Percentiles rank a stretch among this genome's conserved stretches.
These are phyloP conservation scores for Parthenolecanium corni DNA, from an alignment of 2,888 invertebrate species.

Conservation along the genomic window DNA sequence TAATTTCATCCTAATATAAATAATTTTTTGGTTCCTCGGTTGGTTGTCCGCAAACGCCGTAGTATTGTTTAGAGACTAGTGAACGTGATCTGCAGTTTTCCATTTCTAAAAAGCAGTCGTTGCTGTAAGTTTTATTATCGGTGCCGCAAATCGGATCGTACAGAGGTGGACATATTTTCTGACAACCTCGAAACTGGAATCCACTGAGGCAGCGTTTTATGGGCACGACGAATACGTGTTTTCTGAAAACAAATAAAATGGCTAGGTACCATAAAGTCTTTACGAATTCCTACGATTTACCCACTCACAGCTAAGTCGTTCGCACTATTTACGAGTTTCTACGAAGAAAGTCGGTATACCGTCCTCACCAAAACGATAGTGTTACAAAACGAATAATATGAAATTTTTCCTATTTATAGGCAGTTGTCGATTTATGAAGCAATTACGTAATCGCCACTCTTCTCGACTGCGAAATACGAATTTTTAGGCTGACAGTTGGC, in stretches of 20 bases:
- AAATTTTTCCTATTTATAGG: no score
- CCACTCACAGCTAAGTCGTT: no score
- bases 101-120: constrained; percentile 81
- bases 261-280: no score
- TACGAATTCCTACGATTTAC: no score
- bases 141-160: constrained; percentile 90
- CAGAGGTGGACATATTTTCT: constrained; percentile 71
- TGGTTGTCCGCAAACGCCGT: constrained; percentile 76
- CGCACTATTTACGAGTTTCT: no score
- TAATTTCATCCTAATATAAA: constrained; percentile 48
- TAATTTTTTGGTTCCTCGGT: constrained; percentile 78
- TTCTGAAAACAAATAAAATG: constrained; percentile 42
- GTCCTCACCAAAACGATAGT: no score
- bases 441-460: no score
- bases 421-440: no score
- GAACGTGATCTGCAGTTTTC: constrained; percentile 79
- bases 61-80: constrained; percentile 61
- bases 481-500: no score
- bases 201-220: constrained; percentile 73
- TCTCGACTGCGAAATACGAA: no score
- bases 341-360: no score
- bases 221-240: constrained; percentile 83
- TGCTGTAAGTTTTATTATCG: constrained; percentile 83
- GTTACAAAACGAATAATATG: no score
- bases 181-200: constrained; percentile 76